Base-by-base conservation (phyloP, 2,797 vertebrate species). In the Lophius americanus region DNA sequence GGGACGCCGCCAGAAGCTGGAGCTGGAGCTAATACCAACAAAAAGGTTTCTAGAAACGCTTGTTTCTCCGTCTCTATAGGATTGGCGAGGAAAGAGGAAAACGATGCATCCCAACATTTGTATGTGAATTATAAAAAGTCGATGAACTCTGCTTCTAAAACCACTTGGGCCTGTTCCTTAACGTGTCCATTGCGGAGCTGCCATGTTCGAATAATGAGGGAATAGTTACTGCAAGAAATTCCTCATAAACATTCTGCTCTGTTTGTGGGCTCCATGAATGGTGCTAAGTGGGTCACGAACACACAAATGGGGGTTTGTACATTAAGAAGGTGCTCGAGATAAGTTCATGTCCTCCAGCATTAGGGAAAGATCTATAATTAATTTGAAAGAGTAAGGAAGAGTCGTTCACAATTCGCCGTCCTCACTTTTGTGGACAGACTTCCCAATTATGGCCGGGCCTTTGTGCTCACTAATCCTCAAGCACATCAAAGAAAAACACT, bases 331-430 rank as follows among this genome's bases (percentile, higher is more conserved):
- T 39, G 51, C 50, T 5, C 32, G 38, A 67, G 48, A 52, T 0
- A 0, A 44, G 44, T 35, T 46, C 42, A 49, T 55, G 60, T 48
- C 47, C 60, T 23, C n/a, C 37, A 60, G 58, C 35, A 36, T 60
- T 57, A 49, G 44, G 10, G 58, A 23, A 23, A 7, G 3, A 68
- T 53, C 33, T 70, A 52, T 35, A 66, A 35, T 53, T 60, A 71
- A 81, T 67, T 68, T 60, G 23, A 36, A 70, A 38, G 13, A 70
- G 46, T 13, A 61, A 8, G 42, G 73, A 36, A 7, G 52, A 35
- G 39, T 23, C 23, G 23, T 23, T 23, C 23, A 23, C 23, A 23
- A 23, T 23, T 23, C 23, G 23, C 23, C 23, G 23, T 23, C 23
- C 23, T 23, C 23, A 23, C 23, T 23, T 23, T 23, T 23, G 23